Percentiles rank a stretch among this genome's conserved stretches.
phyloP scores from a whole-genome alignment of 2,888 invertebrate species.

The Diaperis boleti region DNA sequence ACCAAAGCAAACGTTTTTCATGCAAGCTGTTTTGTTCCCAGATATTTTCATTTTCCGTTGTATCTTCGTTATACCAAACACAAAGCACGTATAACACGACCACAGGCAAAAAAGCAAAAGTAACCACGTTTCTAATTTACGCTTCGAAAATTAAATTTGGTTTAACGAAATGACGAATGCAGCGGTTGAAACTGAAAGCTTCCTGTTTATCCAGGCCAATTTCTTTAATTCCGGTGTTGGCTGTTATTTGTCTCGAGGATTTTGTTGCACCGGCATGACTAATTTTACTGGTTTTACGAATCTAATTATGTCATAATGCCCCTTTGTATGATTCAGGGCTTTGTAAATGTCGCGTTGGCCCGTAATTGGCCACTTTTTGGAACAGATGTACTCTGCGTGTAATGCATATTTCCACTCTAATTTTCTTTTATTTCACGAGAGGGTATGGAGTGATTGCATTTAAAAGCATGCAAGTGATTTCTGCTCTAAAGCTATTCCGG shows the following conservation, averaged over 20 bases:
- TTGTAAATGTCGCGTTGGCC: slow-evolving; percentile 19
- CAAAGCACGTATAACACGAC: too few relatives aligned
- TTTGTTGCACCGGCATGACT: slow-evolving; percentile 11
- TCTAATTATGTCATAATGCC: slow-evolving; percentile 27
- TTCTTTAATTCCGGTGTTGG: slow-evolving; percentile 14
- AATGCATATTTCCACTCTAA: slow-evolving; percentile 17
- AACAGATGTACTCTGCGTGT: slow-evolving; percentile 22
- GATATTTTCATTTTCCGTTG: not conserved
- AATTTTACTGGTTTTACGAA: slow-evolving; percentile 9
- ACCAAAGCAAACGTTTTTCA: slow-evolving; percentile 9
- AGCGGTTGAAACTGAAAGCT: not conserved
- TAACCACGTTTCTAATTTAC: not conserved
- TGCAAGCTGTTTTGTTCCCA: not conserved
- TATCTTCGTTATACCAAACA: not conserved
- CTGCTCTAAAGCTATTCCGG: not conserved
- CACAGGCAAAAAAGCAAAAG: not conserved
- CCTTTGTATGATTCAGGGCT: slow-evolving; percentile 26
- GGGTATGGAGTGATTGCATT: slow-evolving; percentile 13
- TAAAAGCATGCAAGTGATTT: too few relatives aligned
- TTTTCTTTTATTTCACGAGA: slow-evolving; percentile 20
- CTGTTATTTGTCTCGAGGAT: slow-evolving; percentile 7
- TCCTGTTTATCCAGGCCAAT: slow-evolving; percentile 4
- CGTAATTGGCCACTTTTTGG: slow-evolving; percentile 29
- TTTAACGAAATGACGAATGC: not conserved
- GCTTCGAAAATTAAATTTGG: not conserved